Evolutionary conservation across 1,140 invertebrate species (phyloP).

Genomic region (Mesaphorura yosii): DNA sequence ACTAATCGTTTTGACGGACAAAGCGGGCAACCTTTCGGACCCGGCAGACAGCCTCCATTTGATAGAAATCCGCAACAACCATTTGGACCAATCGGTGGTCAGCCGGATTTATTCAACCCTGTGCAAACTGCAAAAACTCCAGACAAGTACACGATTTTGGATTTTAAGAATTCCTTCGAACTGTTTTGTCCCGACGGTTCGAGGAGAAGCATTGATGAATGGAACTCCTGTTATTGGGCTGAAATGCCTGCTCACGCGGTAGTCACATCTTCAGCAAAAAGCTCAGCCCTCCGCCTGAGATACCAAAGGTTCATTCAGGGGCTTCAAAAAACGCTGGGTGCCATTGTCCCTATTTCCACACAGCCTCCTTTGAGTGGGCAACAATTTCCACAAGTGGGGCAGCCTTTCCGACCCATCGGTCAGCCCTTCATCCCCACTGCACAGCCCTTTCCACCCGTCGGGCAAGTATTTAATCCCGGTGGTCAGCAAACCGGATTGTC

Average conservation of each 20-base stretch:
- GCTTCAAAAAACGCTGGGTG: too few species aligned
- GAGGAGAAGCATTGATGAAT: constrained; percentile 55
- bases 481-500: constrained; percentile 33
- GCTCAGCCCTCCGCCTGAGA: constrained; percentile 44
- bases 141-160: not conserved
- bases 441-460: too few species aligned
- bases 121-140: not conserved
- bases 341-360: too few species aligned
- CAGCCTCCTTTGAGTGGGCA: too few species aligned
- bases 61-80: not conserved
- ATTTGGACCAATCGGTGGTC: not conserved
- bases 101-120: not conserved
- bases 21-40: not conserved
- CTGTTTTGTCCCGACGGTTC: constrained; percentile 75
- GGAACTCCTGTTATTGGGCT: constrained; percentile 75
- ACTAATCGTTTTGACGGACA: not conserved
- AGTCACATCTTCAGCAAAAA: constrained; percentile 67
- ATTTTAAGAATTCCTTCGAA: constrained; percentile 50
- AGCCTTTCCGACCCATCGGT: too few species aligned
- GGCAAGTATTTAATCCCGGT: too few species aligned
- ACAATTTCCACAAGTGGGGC: too few species aligned
- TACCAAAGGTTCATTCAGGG: constrained; percentile 44
- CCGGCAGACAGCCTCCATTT: not conserved
- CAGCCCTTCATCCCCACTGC: too few species aligned
- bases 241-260: constrained; percentile 72